Evolutionary conservation across 2,113 vertebrate genomes (phyloP).

Genomic region (Neopipo cinnamomea): DNA sequence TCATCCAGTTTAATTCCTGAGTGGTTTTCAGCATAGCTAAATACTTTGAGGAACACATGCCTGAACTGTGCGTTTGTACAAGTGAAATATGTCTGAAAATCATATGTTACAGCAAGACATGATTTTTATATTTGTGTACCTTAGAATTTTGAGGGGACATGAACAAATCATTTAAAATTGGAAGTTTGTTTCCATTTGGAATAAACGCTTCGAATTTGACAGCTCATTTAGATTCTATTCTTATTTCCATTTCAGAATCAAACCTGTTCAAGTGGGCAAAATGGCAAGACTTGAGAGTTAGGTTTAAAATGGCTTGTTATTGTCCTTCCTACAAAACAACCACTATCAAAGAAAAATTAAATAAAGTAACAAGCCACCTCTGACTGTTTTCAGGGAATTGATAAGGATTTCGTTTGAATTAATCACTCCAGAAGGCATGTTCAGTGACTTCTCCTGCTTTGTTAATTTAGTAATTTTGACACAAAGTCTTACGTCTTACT

Average conservation of each 20-base stretch:
- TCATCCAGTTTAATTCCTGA: constrained; percentile 66
- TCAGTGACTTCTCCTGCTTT: background rate
- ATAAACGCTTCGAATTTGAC: background rate
- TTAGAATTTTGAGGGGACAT: background rate
- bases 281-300: background rate
- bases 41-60: background rate
- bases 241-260: background rate
- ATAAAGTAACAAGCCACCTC: background rate
- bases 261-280: background rate
- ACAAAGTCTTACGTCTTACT: background rate
- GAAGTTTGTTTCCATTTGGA: background rate
- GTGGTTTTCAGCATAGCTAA: constrained; percentile 57
- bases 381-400: background rate
- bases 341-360: background rate
- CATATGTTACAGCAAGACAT: background rate
- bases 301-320: background rate
- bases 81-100: background rate
- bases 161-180: background rate
- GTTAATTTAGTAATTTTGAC: background rate
- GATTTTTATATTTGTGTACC: background rate
- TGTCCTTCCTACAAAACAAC: background rate
- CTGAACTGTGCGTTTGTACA: background rate
- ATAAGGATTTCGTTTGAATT: background rate
- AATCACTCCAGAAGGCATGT: background rate
- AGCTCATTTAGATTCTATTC: background rate